These are phyloP conservation scores for Diploscapter pachys DNA, from an alignment of 1,140 invertebrate genomes.

Conservation along the genomic window DNA sequence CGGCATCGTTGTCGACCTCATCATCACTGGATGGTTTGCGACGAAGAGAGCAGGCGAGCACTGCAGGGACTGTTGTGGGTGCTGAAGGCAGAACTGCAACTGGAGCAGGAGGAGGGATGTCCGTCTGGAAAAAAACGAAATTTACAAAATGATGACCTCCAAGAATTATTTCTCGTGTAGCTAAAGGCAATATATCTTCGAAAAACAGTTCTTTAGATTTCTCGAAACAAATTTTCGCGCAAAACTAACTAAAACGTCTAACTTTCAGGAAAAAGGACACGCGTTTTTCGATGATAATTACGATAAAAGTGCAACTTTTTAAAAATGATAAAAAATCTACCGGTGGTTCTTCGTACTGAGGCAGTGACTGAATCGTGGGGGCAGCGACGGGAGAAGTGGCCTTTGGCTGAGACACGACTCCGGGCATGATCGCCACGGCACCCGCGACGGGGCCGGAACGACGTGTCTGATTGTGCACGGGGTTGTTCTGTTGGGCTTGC, in stretches of 20 bases:
- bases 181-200: too few relatives aligned
- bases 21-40: conserved; percentile 15
- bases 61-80: not conserved
- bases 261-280: too few relatives aligned
- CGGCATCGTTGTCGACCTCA: conserved; percentile 30
- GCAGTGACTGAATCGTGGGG: not conserved
- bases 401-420: conserved; percentile 1
- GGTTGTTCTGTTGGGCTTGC: not conserved
- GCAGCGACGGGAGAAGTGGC: conserved; percentile 4
- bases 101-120: conserved; percentile 10
- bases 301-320: too few relatives aligned
- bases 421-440: conserved; percentile 36
- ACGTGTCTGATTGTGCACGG: not conserved
- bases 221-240: too few relatives aligned
- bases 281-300: too few relatives aligned
- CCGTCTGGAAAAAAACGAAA: conserved; percentile 5
- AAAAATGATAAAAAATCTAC: too few relatives aligned
- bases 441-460: conserved; percentile 16
- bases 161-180: too few relatives aligned
- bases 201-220: too few relatives aligned
- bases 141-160: too few relatives aligned
- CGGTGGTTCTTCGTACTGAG: conserved; percentile 21
- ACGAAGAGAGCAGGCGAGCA: not conserved
- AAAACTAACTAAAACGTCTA: too few relatives aligned
- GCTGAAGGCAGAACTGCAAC: not conserved